These are phyloP conservation scores for Drosophila lini DNA, from an alignment of 1,140 invertebrate genomes.

Conservation along the genomic window DNA sequence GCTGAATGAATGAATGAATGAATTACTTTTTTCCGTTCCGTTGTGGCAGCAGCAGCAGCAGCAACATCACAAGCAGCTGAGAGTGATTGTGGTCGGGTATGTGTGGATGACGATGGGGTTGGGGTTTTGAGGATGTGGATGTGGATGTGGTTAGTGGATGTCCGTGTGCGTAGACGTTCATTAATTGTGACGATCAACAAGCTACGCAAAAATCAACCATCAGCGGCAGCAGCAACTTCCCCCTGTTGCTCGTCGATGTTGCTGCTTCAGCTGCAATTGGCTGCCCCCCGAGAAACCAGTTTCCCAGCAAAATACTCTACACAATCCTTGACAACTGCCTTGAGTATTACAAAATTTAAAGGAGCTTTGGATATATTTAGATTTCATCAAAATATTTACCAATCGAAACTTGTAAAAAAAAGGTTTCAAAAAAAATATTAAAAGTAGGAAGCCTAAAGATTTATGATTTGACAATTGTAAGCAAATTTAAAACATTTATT, in stretches of 20 bases:
- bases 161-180: constrained; percentile 81
- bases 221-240: constrained; percentile 35
- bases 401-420: background rate
- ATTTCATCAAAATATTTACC: background rate
- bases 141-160: constrained; percentile 77
- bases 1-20: constrained; percentile 70
- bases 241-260: constrained; percentile 34
- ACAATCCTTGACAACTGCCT: constrained; percentile 3
- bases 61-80: constrained; percentile 50
- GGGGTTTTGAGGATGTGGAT: constrained; percentile 40
- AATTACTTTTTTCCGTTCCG: constrained; percentile 80
- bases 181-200: constrained; percentile 83
- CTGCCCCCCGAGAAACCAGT: constrained; percentile 60
- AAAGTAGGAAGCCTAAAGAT: too few species aligned
- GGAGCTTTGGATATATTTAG: background rate
- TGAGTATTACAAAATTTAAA: background rate
- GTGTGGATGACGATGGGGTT: constrained; percentile 29
- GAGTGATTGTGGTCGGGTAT: constrained; percentile 43
- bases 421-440: background rate
- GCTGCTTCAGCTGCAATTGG: constrained; percentile 64
- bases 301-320: constrained; percentile 30
- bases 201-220: constrained; percentile 73
- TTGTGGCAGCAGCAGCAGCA: constrained; percentile 51
- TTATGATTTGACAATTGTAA: background rate
- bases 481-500: background rate